A percentile compares a stretch with the other conserved stretches of the same genome.
These are phyloP conservation scores for Solenopsis invicta DNA, from an alignment of 1,140 invertebrate species.

Conservation along the genomic window DNA sequence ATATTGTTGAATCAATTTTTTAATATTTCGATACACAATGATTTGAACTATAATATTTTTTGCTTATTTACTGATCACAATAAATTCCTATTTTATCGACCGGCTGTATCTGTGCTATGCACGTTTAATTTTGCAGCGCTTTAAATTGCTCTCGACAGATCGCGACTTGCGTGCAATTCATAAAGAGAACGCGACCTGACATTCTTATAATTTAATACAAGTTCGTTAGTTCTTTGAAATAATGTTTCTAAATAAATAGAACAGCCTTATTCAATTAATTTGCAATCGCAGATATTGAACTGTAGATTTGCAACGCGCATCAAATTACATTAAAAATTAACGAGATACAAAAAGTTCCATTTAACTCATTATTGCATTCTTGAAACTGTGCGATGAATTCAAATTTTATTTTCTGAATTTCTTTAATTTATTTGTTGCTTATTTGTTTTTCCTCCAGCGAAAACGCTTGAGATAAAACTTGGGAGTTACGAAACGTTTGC, in stretches of 20 bases:
- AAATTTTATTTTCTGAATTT: background rate
- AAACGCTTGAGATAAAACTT: background rate
- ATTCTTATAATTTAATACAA: slow-evolving; percentile 17
- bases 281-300: background rate
- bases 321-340: background rate
- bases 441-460: background rate
- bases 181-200: background rate
- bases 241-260: background rate
- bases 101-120: background rate
- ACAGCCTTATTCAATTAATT: background rate
- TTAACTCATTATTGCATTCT: background rate
- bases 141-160: slow-evolving; percentile 67
- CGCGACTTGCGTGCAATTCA: slow-evolving; percentile 49
- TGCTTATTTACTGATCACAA: background rate
- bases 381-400: background rate
- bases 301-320: background rate
- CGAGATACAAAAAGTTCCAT: background rate
- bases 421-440: background rate
- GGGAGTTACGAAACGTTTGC: background rate
- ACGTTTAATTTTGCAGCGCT: slow-evolving; percentile 46
- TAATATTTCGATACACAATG: background rate
- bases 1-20: slow-evolving; percentile 11
- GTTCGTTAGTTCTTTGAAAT: background rate
- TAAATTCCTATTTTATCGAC: slow-evolving; percentile 64
- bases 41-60: slow-evolving; percentile 12